Evolutionary conservation across 2,888 invertebrate genomes (phyloP).

Genomic region (Meganola albula): DNA sequence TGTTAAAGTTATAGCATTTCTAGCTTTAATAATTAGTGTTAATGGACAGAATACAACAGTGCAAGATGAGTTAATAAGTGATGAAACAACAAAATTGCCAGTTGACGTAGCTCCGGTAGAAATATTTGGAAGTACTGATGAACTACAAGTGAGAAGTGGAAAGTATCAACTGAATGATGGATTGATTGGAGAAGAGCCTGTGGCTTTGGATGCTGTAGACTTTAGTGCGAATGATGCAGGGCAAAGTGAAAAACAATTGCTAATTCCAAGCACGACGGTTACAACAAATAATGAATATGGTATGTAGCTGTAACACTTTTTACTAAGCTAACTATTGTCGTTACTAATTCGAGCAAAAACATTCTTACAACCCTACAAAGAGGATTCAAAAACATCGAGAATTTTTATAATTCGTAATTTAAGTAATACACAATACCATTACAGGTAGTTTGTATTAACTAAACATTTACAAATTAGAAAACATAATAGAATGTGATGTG

Average conservation of each 20-base stretch:
- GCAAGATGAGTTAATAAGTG: conserved; percentile 40
- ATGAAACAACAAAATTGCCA: conserved; percentile 24
- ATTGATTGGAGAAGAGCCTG: conserved; percentile 41
- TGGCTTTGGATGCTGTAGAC: conserved; percentile 23
- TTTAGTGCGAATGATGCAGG: conserved; percentile 40
- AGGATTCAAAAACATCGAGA: too few relatives aligned
- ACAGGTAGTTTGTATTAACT: too few relatives aligned
- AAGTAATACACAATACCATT: too few relatives aligned
- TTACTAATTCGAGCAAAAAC: too few relatives aligned
- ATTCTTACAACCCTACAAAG: too few relatives aligned
- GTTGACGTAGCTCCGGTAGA: conserved; percentile 42
- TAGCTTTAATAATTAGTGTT: conserved; percentile 55
- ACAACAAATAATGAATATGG: conserved; percentile 56
- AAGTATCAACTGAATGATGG: conserved; percentile 56
- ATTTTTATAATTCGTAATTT: too few relatives aligned
- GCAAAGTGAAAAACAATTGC: conserved; percentile 53
- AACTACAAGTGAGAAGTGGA: conserved; percentile 54
- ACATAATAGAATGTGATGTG: too few relatives aligned
- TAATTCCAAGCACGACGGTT: conserved; percentile 40
- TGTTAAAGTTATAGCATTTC: conserved; percentile 50
- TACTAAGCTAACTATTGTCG: too few relatives aligned
- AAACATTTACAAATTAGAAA: too few relatives aligned
- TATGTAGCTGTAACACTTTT: too few relatives aligned
- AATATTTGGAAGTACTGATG: conserved; percentile 35
- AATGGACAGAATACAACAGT: conserved; percentile 52